Percentiles rank a stretch among this genome's conserved stretches.
phyloP scores from a whole-genome alignment of 1,140 invertebrate genomes.

The Camponotus floridanus region DNA sequence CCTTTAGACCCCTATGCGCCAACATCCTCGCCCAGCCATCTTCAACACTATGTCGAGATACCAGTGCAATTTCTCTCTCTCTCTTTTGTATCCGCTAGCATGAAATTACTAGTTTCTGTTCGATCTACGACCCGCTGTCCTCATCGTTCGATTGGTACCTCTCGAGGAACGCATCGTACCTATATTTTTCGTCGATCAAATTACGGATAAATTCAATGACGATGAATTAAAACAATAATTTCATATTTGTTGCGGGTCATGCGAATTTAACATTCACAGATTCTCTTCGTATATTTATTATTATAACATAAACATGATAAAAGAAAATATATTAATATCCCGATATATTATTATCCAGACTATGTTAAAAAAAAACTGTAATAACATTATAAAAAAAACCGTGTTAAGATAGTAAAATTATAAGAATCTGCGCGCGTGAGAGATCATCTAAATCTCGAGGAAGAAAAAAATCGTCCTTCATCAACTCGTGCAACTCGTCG shows the following conservation, averaged over 20 bases:
- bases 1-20: constrained; percentile 56
- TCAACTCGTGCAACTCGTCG: background rate
- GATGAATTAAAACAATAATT: background rate
- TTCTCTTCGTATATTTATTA: background rate
- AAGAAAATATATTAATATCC: no score
- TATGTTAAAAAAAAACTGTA: constrained; percentile 1
- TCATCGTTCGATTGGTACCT: constrained; percentile 46
- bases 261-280: background rate
- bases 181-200: constrained; percentile 20
- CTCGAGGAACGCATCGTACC: background rate
- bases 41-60: constrained; percentile 27
- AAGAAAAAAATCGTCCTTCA: constrained; percentile 26
- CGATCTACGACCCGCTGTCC: constrained; percentile 42
- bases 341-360: background rate
- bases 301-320: background rate
- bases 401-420: constrained; percentile 24
- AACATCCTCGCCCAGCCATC: constrained; percentile 55
- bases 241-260: background rate
- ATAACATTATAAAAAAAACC: background rate
- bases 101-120: constrained; percentile 55
- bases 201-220: background rate
- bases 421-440: background rate
- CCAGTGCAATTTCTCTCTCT: constrained; percentile 33
- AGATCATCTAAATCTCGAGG: background rate
- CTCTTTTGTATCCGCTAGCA: constrained; percentile 43